Evolutionary conservation across 2,888 invertebrate genomes (phyloP).

Genomic region (Nymphalis c-album): DNA sequence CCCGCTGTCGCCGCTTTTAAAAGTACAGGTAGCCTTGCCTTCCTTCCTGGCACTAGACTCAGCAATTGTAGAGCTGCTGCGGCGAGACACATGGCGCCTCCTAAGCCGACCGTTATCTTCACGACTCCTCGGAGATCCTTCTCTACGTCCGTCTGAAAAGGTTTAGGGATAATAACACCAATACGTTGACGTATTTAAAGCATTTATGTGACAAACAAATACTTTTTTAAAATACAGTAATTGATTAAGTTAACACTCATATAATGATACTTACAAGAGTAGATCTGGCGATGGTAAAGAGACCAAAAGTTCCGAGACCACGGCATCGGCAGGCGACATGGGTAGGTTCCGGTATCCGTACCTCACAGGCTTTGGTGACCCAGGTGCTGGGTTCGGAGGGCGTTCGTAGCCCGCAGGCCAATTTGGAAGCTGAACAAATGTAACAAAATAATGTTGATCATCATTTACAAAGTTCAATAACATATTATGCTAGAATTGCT

Average conservation of each 20-base stretch:
- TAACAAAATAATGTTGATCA: too few relatives aligned
- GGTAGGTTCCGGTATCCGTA: slow-evolving; percentile 64
- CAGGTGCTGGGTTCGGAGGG: slow-evolving; percentile 73
- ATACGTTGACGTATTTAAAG: background rate
- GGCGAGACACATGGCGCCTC: slow-evolving; percentile 69
- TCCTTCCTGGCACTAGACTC: slow-evolving; percentile 56
- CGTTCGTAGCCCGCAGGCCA: slow-evolving; percentile 70
- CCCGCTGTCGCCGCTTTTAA: slow-evolving; percentile 68
- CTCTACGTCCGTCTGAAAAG: slow-evolving; percentile 64
- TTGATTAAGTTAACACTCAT: too few relatives aligned
- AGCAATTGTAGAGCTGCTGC: slow-evolving; percentile 66
- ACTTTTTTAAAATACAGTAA: too few relatives aligned
- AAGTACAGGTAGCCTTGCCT: slow-evolving; percentile 57
- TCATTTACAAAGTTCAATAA: too few relatives aligned
- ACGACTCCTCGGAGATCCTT: slow-evolving; percentile 68
- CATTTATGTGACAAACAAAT: background rate
- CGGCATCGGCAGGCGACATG: slow-evolving; percentile 67
- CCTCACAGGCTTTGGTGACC: slow-evolving; percentile 70
- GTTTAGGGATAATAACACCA: background rate
- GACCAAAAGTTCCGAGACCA: slow-evolving; percentile 67
- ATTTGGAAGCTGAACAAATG: slow-evolving; percentile 55
- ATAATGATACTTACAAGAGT: slow-evolving; percentile 60
- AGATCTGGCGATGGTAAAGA: slow-evolving; percentile 65
- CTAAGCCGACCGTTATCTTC: slow-evolving; percentile 65
- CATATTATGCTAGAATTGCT: too few relatives aligned